A percentile compares a stretch with the other conserved stretches of the same genome.
Evolutionary conservation across 2,888 invertebrate species (phyloP).

Genomic region (Drosophila pegasa): DNA sequence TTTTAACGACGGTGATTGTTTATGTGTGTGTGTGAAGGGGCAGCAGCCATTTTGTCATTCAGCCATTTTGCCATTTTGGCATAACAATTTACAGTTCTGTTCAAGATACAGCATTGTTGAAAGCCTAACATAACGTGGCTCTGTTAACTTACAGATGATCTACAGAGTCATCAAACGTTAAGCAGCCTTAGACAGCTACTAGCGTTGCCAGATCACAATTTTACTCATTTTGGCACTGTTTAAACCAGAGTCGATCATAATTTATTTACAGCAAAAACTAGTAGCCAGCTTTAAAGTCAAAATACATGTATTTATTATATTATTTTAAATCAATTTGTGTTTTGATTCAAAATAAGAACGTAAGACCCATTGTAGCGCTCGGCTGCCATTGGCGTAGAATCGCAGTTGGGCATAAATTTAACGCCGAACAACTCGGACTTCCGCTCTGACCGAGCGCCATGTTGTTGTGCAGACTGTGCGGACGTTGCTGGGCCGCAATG

Average conservation of each 20-base stretch:
- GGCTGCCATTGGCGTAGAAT: slow-evolving; percentile 21
- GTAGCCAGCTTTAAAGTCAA: neutral
- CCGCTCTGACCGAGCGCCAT: slow-evolving; percentile 72
- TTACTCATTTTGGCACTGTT: neutral
- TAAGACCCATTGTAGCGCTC: slow-evolving; percentile 49
- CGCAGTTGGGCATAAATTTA: slow-evolving; percentile 70
- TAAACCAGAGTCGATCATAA: neutral
- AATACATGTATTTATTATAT: neutral
- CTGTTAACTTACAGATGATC: slow-evolving; percentile 2
- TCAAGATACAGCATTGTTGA: neutral
- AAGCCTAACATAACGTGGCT: neutral
- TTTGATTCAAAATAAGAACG: neutral
- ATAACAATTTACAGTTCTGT: no score
- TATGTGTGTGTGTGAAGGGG: neutral
- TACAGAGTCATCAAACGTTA: neutral
- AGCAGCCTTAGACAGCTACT: no score
- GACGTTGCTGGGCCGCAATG: slow-evolving; percentile 29
- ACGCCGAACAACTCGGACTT: slow-evolving; percentile 71
- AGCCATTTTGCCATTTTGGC: neutral
- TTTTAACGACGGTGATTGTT: no score
- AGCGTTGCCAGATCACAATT: neutral
- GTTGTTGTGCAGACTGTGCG: slow-evolving; percentile 67
- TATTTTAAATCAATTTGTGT: neutral
- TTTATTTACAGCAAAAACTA: neutral
- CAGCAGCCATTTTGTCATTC: neutral